A percentile compares a stretch with the other conserved stretches of the same genome.
Evolutionary conservation across 2,113 vertebrate species (phyloP).

Genomic region (Channa maculata): DNA sequence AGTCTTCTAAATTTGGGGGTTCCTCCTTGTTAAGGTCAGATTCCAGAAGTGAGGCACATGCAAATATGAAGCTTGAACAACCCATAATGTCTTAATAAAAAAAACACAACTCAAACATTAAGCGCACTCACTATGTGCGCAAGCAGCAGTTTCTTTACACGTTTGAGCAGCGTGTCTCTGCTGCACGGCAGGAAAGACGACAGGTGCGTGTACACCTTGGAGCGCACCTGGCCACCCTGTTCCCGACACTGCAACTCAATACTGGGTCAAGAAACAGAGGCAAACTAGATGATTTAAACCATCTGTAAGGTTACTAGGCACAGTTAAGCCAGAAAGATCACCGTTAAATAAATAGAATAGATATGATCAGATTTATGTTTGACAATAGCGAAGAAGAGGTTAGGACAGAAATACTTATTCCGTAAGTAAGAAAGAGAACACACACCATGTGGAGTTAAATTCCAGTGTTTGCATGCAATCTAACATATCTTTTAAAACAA

Average conservation of each 20-base stretch:
- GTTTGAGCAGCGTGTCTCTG: slow-evolving; percentile 90
- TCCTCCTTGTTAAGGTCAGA: slow-evolving; percentile 83
- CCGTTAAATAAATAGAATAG: too few species aligned
- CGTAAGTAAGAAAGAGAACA: too few species aligned
- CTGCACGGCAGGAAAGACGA: slow-evolving; percentile 93
- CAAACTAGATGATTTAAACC: too few species aligned
- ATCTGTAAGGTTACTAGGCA: too few species aligned
- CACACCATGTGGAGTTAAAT: too few species aligned
- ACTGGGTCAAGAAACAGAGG: slow-evolving; percentile 72
- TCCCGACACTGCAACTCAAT: slow-evolving; percentile 91
- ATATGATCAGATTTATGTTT: background rate
- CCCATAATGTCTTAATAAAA: accelerated
- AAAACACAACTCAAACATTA: background rate
- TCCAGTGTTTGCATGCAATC: too few species aligned
- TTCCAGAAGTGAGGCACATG: background rate
- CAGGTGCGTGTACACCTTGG: slow-evolving; percentile 90
- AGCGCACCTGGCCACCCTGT: slow-evolving; percentile 86
- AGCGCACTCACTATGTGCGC: slow-evolving; percentile 83
- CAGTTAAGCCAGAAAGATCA: too few species aligned
- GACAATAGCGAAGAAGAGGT: too few species aligned
- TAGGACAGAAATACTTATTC: too few species aligned
- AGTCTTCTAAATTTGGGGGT: slow-evolving; percentile 81
- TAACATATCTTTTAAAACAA: too few species aligned
- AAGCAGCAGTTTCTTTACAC: slow-evolving; percentile 88
- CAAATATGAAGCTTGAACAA: background rate